Base-by-base conservation (phyloP, 2,113 vertebrate genomes). In the Cervus canadensis region DNA sequence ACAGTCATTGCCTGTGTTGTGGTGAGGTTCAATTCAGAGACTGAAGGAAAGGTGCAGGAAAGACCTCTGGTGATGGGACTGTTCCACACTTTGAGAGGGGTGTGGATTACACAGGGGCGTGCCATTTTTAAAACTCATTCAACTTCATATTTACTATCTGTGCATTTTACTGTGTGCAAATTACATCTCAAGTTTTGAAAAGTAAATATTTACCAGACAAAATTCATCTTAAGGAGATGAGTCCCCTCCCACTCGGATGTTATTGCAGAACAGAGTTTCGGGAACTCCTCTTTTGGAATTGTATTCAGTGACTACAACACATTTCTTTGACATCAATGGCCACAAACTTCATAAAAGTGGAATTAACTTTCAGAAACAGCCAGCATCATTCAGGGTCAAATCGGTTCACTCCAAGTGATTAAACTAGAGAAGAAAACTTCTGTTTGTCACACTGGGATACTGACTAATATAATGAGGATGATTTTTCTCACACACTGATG, bases 311-410 rank as follows among this genome's bases (percentile, higher is more conserved):
- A 74, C 71, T n/a, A 85, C 7, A 88, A 54, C 10, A 30, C 30
- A 28, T 87, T 85, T 92, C 28, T 92, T 84, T 81, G 33, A 21
- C 59, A 84, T 76, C 56, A 79, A 87, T 59, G 30, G 40, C 43
- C 71, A 56, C 45, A 76, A 60, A 57, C 50, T 15, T 89, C 28
- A 56, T 86, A 56, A 6, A 59, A 9, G 11, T 64, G 16, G 88
- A 95, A 91, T 85, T 91, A 89, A 85, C 43, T 82, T 92, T 82
- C 71, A 17, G 54, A 95, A 92, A 82, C 36, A 92, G 11, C 25
- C 50, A 94, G n/a, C 12, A 76, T 81, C 28, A 59, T 56, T 59
- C 57, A 59, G 52, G 54, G 16, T 56, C 82, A 94, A 67, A 36
- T 87, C 11, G 36, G 40, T 43, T 84, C 28, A 56, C 40, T 28